Conservation (phyloP, 1,140 invertebrate species). For the Eumeta japonica region DNA sequence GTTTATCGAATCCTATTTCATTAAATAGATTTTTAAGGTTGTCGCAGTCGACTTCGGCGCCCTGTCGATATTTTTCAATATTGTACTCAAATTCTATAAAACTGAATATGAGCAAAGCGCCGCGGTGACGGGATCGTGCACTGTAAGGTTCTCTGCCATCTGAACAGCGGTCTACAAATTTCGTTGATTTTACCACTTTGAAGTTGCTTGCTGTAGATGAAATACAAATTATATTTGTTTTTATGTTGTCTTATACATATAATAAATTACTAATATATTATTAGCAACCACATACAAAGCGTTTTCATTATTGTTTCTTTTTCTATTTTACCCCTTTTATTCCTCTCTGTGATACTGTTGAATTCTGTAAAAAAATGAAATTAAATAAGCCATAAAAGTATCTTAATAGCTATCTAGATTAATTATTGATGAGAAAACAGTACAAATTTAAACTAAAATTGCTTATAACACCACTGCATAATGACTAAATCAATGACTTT, state of each 20-base stretch:
- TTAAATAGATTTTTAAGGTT: constrained; percentile 44
- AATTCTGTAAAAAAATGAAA: too few relatives aligned
- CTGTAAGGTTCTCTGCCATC: constrained; percentile 33
- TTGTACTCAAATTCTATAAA: constrained; percentile 35
- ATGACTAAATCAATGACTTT: too few relatives aligned
- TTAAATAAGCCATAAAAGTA: too few relatives aligned
- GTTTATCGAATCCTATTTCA: constrained; percentile 47
- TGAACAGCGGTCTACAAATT: constrained; percentile 22
- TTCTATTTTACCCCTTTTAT: constrained; percentile 23
- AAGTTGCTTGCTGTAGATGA: too few relatives aligned
- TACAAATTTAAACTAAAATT: too few relatives aligned
- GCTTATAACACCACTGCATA: too few relatives aligned
- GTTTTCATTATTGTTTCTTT: constrained; percentile 22
- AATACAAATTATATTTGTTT: too few relatives aligned
- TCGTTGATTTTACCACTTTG: constrained; percentile 25
- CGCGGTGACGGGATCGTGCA: constrained; percentile 30
- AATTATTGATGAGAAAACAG: too few relatives aligned
- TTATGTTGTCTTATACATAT: too few relatives aligned
- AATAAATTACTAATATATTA: too few relatives aligned
- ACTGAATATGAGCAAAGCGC: constrained; percentile 41
- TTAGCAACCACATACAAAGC: too few relatives aligned
- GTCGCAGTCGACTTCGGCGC: constrained; percentile 37
- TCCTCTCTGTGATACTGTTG: constrained; percentile 27
- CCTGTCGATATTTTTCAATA: constrained; percentile 29
- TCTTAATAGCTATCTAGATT: too few relatives aligned